phyloP scores from a whole-genome alignment of 2,888 invertebrate genomes.

The Salpingus planirostris region DNA sequence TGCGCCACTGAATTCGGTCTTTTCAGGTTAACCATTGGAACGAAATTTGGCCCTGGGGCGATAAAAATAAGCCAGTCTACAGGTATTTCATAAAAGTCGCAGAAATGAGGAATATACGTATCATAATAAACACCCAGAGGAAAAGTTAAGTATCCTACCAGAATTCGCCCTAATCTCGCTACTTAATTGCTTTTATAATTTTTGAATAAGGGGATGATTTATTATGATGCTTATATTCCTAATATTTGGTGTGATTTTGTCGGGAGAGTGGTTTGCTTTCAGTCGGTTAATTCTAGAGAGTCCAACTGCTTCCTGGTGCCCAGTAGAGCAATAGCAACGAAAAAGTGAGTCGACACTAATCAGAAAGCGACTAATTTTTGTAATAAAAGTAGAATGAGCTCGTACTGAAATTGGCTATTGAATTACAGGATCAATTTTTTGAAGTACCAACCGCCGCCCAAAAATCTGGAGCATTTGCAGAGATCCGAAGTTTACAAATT shows the following conservation, averaged over 20 bases:
- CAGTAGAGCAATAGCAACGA: conserved; percentile 26
- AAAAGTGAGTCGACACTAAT: conserved; percentile 25
- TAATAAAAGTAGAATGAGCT: background rate
- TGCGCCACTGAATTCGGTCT: conserved; percentile 19
- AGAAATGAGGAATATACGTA: too few species aligned
- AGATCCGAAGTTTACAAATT: conserved; percentile 73
- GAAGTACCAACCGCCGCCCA: conserved; percentile 77
- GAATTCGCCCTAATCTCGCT: too few species aligned
- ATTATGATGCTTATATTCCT: conserved; percentile 6
- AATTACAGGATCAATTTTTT: conserved; percentile 77
- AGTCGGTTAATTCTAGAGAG: conserved; percentile 42
- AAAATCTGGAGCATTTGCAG: conserved; percentile 63
- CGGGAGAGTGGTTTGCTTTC: too few species aligned
- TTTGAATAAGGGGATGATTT: too few species aligned
- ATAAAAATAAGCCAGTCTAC: conserved; percentile 46
- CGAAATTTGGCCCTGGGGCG: conserved; percentile 52
- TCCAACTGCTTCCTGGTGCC: conserved; percentile 47
- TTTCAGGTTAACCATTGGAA: conserved; percentile 61
- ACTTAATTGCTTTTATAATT: too few species aligned
- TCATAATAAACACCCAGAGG: too few species aligned
- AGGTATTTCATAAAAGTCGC: conserved; percentile 45
- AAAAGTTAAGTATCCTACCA: conserved; percentile 2
- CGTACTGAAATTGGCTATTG: background rate
- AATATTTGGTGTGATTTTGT: conserved; percentile 4
- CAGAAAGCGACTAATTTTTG: too few species aligned